A percentile compares a stretch with the other conserved stretches of the same genome.
phyloP scores from a whole-genome alignment of 2,888 invertebrate species.

The Pecten maximus region DNA sequence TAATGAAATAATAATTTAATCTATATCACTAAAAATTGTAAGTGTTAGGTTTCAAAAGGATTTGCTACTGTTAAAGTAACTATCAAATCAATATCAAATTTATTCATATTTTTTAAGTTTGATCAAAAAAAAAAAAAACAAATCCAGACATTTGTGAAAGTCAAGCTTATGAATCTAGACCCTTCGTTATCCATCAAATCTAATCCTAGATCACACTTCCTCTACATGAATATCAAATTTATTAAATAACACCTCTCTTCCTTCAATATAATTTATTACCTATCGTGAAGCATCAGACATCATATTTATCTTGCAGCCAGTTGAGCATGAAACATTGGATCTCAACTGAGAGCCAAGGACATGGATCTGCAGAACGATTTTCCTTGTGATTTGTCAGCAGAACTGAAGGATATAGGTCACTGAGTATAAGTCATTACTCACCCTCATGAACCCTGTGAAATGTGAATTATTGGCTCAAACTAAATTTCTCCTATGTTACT shows the following conservation, averaged over 20 bases:
- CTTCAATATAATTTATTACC: background rate
- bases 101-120: background rate
- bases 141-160: background rate
- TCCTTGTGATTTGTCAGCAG: background rate
- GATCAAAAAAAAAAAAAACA: background rate
- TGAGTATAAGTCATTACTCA: too few relatives aligned
- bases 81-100: too few relatives aligned
- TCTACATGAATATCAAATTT: background rate
- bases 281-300: background rate
- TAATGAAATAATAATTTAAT: too few relatives aligned
- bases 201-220: background rate
- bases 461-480: too few relatives aligned
- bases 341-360: background rate
- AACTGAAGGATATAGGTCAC: too few relatives aligned
- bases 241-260: background rate
- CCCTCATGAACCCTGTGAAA: too few relatives aligned
- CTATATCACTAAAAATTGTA: too few relatives aligned
- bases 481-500: too few relatives aligned
- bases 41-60: too few relatives aligned
- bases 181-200: background rate
- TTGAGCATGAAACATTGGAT: background rate
- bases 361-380: background rate
- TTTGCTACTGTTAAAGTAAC: too few relatives aligned
- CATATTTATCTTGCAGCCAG: background rate
- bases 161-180: background rate